Percentiles rank a stretch among this genome's conserved stretches.
Evolutionary conservation across 35 echinoderm and acorn worm species (phyloP).

Genomic region (Diadema setosum): DNA sequence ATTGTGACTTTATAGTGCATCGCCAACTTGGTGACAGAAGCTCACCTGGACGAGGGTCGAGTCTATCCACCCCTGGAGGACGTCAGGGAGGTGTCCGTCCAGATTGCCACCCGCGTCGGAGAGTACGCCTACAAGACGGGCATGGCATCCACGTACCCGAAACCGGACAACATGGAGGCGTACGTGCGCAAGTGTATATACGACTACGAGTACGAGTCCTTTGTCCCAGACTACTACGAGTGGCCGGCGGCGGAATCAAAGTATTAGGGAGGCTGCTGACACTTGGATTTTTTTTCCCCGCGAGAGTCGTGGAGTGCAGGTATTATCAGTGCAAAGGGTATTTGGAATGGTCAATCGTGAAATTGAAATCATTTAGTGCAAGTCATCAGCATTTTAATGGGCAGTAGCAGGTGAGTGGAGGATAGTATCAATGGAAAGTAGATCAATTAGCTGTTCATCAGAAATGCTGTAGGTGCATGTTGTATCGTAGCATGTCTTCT

Average conservation of each 20-base stretch:
- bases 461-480: no score
- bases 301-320: no score
- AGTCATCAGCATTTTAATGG: no score
- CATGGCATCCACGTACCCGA: slow-evolving; percentile 62
- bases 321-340: not conserved
- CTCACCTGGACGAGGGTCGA: slow-evolving; percentile 79
- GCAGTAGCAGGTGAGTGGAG: no score
- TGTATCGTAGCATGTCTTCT: no score
- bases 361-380: not conserved
- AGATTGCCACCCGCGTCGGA: slow-evolving; percentile 60
- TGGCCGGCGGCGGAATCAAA: slow-evolving; percentile 39
- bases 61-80: slow-evolving; percentile 87
- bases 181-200: slow-evolving; percentile 75
- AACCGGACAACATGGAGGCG: slow-evolving; percentile 60
- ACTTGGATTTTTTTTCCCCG: no score
- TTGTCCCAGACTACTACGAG: slow-evolving; percentile 75
- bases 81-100: slow-evolving; percentile 86
- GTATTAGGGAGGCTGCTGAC: not conserved
- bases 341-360: not conserved
- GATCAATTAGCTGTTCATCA: no score
- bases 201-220: slow-evolving; percentile 66
- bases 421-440: no score
- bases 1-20: slow-evolving; percentile 71
- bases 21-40: slow-evolving; percentile 71
- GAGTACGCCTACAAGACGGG: slow-evolving; percentile 69